phyloP scores from a whole-genome alignment of 2,888 invertebrate genomes.

The Troides helena region DNA sequence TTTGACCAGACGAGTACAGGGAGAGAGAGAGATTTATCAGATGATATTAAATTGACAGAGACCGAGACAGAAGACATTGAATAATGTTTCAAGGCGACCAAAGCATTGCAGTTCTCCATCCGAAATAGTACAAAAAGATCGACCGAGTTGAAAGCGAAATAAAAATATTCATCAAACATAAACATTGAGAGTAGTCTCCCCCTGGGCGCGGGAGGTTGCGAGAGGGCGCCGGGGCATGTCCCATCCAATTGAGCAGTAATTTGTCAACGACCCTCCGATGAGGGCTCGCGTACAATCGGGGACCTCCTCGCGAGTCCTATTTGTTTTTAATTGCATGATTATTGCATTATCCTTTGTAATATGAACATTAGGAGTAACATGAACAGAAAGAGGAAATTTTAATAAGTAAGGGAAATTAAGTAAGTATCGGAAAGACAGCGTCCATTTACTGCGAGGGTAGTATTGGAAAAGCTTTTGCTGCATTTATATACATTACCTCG shows the following conservation, averaged over 20 bases:
- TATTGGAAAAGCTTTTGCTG: too few species aligned
- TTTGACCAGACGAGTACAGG: too few species aligned
- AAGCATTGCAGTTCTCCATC: too few species aligned
- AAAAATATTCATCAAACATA: conserved; percentile 42
- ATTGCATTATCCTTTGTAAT: conserved; percentile 24
- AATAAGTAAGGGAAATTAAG: neutral
- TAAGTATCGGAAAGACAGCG: too few species aligned
- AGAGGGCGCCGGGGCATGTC: conserved; percentile 21
- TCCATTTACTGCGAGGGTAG: too few species aligned
- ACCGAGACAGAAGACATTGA: too few species aligned
- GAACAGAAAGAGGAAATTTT: neutral
- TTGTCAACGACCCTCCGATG: conserved; percentile 26
- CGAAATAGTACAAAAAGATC: neutral
- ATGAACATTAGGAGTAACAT: neutral
- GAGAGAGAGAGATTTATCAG: too few species aligned
- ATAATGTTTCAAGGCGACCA: too few species aligned
- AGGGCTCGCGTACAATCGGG: conserved; percentile 15
- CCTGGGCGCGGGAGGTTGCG: neutral
- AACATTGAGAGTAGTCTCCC: conserved; percentile 1
- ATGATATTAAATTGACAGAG: too few species aligned
- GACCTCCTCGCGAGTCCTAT: conserved; percentile 8
- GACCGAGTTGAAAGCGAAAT: conserved; percentile 29
- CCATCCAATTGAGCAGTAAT: conserved; percentile 25
- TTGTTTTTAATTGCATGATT: conserved; percentile 24
- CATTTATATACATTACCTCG: too few species aligned